Conservation (phyloP, 2,113 vertebrate genomes). For the Gnathonemus longibarbis region DNA sequence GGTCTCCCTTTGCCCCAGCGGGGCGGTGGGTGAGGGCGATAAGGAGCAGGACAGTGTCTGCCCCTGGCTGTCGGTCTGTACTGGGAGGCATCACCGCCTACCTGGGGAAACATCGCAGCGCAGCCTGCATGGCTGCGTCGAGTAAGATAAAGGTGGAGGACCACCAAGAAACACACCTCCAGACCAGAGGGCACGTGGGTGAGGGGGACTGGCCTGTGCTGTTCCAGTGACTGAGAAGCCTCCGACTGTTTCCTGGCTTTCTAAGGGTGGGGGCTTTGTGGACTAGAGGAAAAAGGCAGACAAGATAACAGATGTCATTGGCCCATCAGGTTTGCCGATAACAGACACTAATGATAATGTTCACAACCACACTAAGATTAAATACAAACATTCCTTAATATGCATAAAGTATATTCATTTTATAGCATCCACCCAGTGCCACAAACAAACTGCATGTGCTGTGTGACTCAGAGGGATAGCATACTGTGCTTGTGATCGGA, state of each 20-base stretch:
- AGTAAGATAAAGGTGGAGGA: not conserved
- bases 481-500: not conserved
- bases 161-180: not conserved
- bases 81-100: not conserved
- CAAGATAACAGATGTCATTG: not conserved
- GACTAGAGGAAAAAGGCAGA: not conserved
- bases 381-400: not conserved
- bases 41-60: not conserved
- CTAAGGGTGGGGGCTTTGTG: not conserved
- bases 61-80: not conserved
- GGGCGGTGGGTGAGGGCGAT: not conserved
- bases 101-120: not conserved
- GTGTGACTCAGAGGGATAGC: not conserved
- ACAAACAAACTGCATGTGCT: not conserved
- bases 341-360: not conserved
- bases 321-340: not conserved
- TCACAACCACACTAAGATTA: not conserved
- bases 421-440: not conserved
- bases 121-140: not conserved
- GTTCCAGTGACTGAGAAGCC: not conserved
- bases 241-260: not conserved
- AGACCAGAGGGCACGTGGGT: not conserved
- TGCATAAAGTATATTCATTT: not conserved
- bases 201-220: not conserved
- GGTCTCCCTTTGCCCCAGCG: not conserved